These are phyloP conservation scores for Mylabris sibirica DNA, from an alignment of 2,888 invertebrate genomes.

Conservation along the genomic window DNA sequence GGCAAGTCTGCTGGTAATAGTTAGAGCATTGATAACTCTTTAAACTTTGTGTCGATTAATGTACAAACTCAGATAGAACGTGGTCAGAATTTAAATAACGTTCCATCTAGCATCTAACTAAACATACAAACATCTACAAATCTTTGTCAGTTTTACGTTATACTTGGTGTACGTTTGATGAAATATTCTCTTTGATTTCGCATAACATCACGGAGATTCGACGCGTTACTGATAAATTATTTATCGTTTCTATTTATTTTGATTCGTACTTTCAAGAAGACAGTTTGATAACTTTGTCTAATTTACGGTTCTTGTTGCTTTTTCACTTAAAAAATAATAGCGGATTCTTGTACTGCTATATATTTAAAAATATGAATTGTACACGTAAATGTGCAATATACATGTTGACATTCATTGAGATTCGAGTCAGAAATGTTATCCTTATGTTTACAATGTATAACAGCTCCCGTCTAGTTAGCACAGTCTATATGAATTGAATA, in stretches of 20 bases:
- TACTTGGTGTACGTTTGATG: conserved; percentile 38
- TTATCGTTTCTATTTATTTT: conserved; percentile 29
- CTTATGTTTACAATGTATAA: conserved; percentile 50
- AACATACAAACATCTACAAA: conserved; percentile 36
- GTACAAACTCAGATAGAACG: conserved; percentile 10
- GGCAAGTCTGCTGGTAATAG: neutral
- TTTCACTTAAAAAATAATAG: neutral
- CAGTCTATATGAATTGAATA: conserved; percentile 49
- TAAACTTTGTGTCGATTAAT: neutral
- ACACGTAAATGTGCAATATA: neutral
- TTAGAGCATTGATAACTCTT: neutral
- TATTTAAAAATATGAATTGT: neutral
- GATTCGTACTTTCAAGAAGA: conserved; percentile 13
- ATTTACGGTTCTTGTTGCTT: neutral
- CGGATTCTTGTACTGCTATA: neutral
- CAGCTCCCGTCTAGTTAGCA: conserved; percentile 48
- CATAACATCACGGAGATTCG: conserved; percentile 37
- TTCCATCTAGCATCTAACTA: conserved; percentile 35
- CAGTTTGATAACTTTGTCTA: neutral
- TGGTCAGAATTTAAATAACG: conserved; percentile 37
- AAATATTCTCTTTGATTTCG: conserved; percentile 40
- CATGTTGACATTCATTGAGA: conserved; percentile 33
- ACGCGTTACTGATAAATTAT: conserved; percentile 40
- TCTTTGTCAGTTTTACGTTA: conserved; percentile 28
- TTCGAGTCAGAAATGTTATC: conserved; percentile 48